Evolutionary conservation across 2,888 invertebrate species (phyloP).

Genomic region (Cabera pusaria): DNA sequence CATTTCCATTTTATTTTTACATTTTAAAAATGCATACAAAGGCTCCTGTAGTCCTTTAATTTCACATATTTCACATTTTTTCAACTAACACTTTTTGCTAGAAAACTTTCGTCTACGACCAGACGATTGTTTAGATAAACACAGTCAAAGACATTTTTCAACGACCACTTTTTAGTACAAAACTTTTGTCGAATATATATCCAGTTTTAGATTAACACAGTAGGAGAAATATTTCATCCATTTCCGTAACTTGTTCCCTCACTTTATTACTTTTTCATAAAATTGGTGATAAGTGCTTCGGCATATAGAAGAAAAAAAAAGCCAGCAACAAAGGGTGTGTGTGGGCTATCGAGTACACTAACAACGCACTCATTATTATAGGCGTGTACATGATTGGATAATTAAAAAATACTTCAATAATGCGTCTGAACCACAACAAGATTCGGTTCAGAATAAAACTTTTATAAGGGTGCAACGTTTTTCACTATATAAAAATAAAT

Average conservation of each 20-base stretch:
- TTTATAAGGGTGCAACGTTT: slow-evolving; percentile 1
- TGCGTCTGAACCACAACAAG: slow-evolving; percentile 1
- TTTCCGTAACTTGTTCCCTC: not conserved
- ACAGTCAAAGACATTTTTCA: too few relatives aligned
- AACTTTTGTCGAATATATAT: too few relatives aligned
- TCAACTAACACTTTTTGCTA: too few relatives aligned
- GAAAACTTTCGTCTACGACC: too few relatives aligned
- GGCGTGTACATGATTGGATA: slow-evolving; percentile 9
- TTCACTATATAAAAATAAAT: slow-evolving; percentile 8
- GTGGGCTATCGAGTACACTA: slow-evolving; percentile 34
- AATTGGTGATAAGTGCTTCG: slow-evolving; percentile 34
- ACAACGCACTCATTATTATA: slow-evolving; percentile 27
- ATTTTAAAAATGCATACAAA: too few relatives aligned
- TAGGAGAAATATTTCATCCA: too few relatives aligned
- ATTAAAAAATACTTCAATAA: not conserved
- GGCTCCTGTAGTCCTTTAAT: too few relatives aligned
- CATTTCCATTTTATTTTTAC: too few relatives aligned
- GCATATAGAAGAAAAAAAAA: slow-evolving; percentile 41
- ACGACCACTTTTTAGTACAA: too few relatives aligned
- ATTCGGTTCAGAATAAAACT: slow-evolving; percentile 2
- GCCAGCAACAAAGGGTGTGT: slow-evolving; percentile 35
- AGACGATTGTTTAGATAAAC: too few relatives aligned
- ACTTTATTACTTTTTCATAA: slow-evolving; percentile 7
- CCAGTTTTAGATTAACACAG: too few relatives aligned
- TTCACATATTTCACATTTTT: too few relatives aligned